Evolutionary conservation across 2,888 invertebrate genomes (phyloP), one percentile per base, ranked within the genome.

Genomic region (Vesta saturnalis): DNA sequence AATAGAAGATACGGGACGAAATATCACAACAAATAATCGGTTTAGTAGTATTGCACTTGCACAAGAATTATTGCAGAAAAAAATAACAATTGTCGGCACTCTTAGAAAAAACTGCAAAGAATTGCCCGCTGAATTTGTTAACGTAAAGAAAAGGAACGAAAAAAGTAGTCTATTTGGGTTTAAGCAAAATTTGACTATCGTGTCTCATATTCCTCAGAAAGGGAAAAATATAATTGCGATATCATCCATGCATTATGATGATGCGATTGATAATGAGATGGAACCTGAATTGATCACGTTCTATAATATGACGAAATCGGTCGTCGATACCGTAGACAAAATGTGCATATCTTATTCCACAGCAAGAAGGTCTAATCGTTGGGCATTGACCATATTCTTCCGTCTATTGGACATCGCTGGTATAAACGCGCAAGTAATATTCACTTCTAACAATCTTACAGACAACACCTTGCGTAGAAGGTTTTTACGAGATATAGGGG

Each of bases 21-120:
- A 46, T 46, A n/a, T 46, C n/a, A 46, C 46, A 6, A n/a, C 46
- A 46, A n/a, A 46, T 46, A 46, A 46, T 46, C n/a, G 30, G 8
- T 46, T 46, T 14, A 6, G 46, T 14, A 46, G 46, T 46, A 46
- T 46, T 14, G 6, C 14, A 4, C 46, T 46, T 6, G 46, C n/a
- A n/a, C n/a, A n/a, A n/a, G n/a, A n/a, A n/a, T n/a, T n/a, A n/a
- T n/a, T n/a, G n/a, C n/a, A n/a, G n/a, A n/a, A n/a, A n/a, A n/a
- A n/a, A n/a, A n/a, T n/a, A n/a, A n/a, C n/a, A n/a, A n/a, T n/a
- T n/a, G n/a, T n/a, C n/a, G n/a, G n/a, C n/a, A n/a, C n/a, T n/a
- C n/a, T n/a, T n/a, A n/a, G n/a, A n/a, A n/a, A n/a, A n/a, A n/a
- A n/a, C n/a, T n/a, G n/a, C n/a, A n/a, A n/a, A n/a, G n/a, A n/a